phyloP scores from a whole-genome alignment of 2,113 vertebrate genomes.

The Malurus melanocephalus region DNA sequence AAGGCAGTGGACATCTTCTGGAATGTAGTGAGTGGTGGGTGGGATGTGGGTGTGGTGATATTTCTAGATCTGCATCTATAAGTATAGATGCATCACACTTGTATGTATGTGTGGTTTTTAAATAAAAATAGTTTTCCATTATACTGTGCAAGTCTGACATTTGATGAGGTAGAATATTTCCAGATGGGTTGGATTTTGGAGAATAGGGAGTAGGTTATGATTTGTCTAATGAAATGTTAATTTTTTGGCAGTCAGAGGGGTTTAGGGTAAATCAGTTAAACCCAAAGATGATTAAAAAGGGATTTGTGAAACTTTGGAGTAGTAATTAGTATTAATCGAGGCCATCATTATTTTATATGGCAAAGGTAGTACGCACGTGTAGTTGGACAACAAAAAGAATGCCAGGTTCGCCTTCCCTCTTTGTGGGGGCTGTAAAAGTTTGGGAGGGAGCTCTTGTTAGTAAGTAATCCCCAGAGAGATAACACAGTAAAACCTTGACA shows the following conservation, averaged over 20 bases:
- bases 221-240: slow-evolving; percentile 68
- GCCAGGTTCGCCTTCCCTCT: not conserved
- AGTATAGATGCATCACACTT: slow-evolving; percentile 24
- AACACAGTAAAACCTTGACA: slow-evolving; percentile 61
- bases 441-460: slow-evolving; percentile 51
- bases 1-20: slow-evolving; percentile 55
- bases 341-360: slow-evolving; percentile 36
- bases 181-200: slow-evolving; percentile 61
- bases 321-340: slow-evolving; percentile 66
- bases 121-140: slow-evolving; percentile 51
- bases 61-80: slow-evolving; percentile 51
- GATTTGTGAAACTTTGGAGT: slow-evolving; percentile 68
- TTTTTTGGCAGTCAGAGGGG: slow-evolving; percentile 65
- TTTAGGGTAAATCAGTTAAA: slow-evolving; percentile 60
- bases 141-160: slow-evolving; percentile 37
- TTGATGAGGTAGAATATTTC: slow-evolving; percentile 68
- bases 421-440: slow-evolving; percentile 16
- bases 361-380: not conserved
- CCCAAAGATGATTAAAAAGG: slow-evolving; percentile 64
- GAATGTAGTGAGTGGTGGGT: slow-evolving; percentile 13
- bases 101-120: slow-evolving; percentile 18
- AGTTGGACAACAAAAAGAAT: not conserved
- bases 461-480: slow-evolving; percentile 51
- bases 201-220: slow-evolving; percentile 49
- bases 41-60: slow-evolving; percentile 43